Evolutionary conservation across 2,888 invertebrate species (phyloP), one percentile per base, ranked within the genome.

Genomic region (Omphaloscelis lunosa): DNA sequence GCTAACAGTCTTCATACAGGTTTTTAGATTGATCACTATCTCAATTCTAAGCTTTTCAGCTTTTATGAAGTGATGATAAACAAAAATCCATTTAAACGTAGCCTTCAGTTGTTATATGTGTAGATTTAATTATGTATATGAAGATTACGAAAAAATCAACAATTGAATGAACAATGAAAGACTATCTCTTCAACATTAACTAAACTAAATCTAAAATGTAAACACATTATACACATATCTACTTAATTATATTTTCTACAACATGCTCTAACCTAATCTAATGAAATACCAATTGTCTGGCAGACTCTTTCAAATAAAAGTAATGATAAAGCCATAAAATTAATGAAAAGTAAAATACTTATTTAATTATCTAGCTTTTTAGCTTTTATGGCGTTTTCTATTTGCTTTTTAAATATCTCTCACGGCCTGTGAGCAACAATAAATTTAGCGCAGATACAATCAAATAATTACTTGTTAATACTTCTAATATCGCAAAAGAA

Each of bases 381-480:
- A 58, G 15, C 17, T 66, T 68, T 29, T 34, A 58, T 72, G 7
- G 61, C n/a, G 11, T 74, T 69, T 72, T 62, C 69, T 81, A 69
- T 78, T 84, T 74, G 48, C 39, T 53, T 77, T 84, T 73, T 76
- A 81, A 84, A 81, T 75, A 71, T 62, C 62, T 81, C 78, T 70
- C 82, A 83, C 74, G 72, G 70, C 62, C 66, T 0, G 77, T 76
- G 63, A 70, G 72, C 72, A 83, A 65, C 67, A 63, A 84, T 84
- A 84, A 83, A 84, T 77, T 71, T 51, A 58, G 61, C 27, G 73
- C 20, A 41, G 84, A 84, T 83, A 83, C 67, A 83, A 84, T 83
- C 84, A 74, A 84, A 84, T 83, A 81, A 81, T 84, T 77, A 81
- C 81, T 72, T 83, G 77, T 77, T 84, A 81, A 84, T 81, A 51